Evolutionary conservation across 2,888 invertebrate genomes (phyloP).

Genomic region (Cactoblastis cactorum): DNA sequence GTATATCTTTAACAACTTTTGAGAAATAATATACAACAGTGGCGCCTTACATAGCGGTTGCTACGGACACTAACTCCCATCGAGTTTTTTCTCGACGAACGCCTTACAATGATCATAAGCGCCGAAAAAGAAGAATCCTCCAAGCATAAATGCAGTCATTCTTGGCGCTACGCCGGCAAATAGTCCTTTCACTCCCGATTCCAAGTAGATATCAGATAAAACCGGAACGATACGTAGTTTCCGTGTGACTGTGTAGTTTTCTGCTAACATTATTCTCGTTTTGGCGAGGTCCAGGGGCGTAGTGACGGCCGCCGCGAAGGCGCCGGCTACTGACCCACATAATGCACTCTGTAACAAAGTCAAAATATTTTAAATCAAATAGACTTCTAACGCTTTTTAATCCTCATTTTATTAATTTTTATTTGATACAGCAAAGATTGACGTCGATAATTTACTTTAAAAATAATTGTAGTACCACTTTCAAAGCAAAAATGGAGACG

Average conservation of each 20-base stretch:
- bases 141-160: conserved; percentile 91
- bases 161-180: conserved; percentile 94
- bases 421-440: no score
- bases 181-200: conserved; percentile 87
- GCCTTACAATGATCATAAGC: conserved; percentile 87
- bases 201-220: conserved; percentile 79
- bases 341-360: conserved; percentile 82
- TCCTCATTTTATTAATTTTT: no score
- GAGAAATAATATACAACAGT: no score
- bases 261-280: conserved; percentile 96
- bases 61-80: conserved; percentile 7
- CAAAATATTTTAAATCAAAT: no score
- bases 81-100: conserved; percentile 33
- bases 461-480: no score
- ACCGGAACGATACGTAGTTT: conserved; percentile 68
- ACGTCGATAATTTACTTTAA: no score
- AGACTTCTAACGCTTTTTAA: no score
- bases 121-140: conserved; percentile 97
- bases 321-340: conserved; percentile 94
- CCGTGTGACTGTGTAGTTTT: conserved; percentile 59
- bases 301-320: conserved; percentile 91
- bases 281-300: conserved; percentile 98
- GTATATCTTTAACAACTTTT: no score
- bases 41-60: neutral
- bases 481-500: no score